Percentiles rank a stretch among this genome's conserved stretches.
These are phyloP conservation scores for Acanthopleura granulata DNA, from an alignment of 2,888 invertebrate genomes.

Conservation along the genomic window DNA sequence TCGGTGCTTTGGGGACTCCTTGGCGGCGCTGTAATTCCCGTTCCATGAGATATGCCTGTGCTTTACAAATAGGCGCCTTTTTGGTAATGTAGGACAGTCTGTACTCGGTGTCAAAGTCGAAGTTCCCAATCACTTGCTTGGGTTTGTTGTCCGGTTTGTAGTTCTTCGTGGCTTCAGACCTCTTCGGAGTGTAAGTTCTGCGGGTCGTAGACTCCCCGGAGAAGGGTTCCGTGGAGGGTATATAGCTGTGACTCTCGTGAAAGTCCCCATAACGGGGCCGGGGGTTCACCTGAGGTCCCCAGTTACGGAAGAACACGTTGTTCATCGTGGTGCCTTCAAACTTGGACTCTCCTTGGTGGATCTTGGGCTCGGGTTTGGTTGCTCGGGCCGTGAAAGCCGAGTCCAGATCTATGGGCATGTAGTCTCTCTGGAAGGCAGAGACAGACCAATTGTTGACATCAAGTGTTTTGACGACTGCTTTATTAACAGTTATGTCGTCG, in stretches of 20 bases:
- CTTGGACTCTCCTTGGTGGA: slow-evolving; percentile 42
- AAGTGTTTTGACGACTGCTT: too few relatives aligned
- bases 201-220: slow-evolving; percentile 40
- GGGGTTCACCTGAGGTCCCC: slow-evolving; percentile 42
- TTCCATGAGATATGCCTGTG: slow-evolving; percentile 54
- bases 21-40: slow-evolving; percentile 44
- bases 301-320: slow-evolving; percentile 59
- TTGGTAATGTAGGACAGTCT: slow-evolving; percentile 50
- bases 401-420: slow-evolving; percentile 53
- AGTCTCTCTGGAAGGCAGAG: slow-evolving; percentile 55
- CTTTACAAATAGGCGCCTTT: slow-evolving; percentile 51
- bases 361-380: slow-evolving; percentile 36
- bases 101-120: slow-evolving; percentile 59
- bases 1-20: background rate
- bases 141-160: slow-evolving; percentile 53
- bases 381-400: slow-evolving; percentile 34
- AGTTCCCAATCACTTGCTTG: slow-evolving; percentile 38
- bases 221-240: slow-evolving; percentile 53
- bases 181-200: slow-evolving; percentile 50
- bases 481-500: too few relatives aligned
- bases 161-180: slow-evolving; percentile 38
- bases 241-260: slow-evolving; percentile 60
- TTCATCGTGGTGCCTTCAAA: slow-evolving; percentile 58
- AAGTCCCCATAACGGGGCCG: slow-evolving; percentile 60
- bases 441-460: background rate